A percentile compares a stretch with the other conserved stretches of the same genome.
Evolutionary conservation across 2,888 invertebrate species (phyloP).

Genomic region (Ornithoptera priamus): DNA sequence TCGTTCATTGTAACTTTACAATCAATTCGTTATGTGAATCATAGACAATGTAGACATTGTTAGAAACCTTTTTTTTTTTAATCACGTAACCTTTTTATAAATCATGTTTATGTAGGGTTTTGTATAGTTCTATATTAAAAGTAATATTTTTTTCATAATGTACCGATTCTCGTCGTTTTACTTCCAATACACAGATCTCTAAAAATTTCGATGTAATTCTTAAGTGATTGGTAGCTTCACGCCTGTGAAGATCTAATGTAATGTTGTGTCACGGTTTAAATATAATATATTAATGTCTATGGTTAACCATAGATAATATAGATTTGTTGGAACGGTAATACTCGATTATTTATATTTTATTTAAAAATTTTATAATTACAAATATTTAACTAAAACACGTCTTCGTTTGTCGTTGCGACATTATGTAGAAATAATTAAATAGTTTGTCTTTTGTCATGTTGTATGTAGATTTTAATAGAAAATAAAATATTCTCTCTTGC

Average conservation of each 20-base stretch:
- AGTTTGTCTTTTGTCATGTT: slow-evolving; percentile 64
- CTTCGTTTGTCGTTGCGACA: slow-evolving; percentile 70
- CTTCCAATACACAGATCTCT: slow-evolving; percentile 68
- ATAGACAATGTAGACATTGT: slow-evolving; percentile 62
- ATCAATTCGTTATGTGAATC: slow-evolving; percentile 51
- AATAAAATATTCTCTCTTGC: slow-evolving; percentile 65
- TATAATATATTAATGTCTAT: slow-evolving; percentile 64
- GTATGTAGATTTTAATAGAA: slow-evolving; percentile 72
- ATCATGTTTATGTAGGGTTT: slow-evolving; percentile 44
- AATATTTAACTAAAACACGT: slow-evolving; percentile 56
- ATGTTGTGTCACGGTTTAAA: slow-evolving; percentile 53
- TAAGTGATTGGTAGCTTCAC: slow-evolving; percentile 38
- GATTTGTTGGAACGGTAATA: slow-evolving; percentile 76
- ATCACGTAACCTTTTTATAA: slow-evolving; percentile 52
- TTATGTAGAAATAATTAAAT: slow-evolving; percentile 51
- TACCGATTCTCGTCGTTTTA: slow-evolving; percentile 37
- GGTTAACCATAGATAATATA: slow-evolving; percentile 69
- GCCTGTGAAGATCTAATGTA: slow-evolving; percentile 39
- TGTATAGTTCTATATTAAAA: slow-evolving; percentile 50
- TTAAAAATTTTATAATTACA: slow-evolving; percentile 65
- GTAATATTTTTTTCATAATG: slow-evolving; percentile 39
- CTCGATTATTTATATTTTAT: slow-evolving; percentile 79
- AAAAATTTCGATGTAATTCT: slow-evolving; percentile 53
- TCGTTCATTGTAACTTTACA: slow-evolving; percentile 41
- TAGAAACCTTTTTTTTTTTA: slow-evolving; percentile 55